Evolutionary conservation across 1,140 invertebrate genomes (phyloP).

Genomic region (Diuraphis noxia): DNA sequence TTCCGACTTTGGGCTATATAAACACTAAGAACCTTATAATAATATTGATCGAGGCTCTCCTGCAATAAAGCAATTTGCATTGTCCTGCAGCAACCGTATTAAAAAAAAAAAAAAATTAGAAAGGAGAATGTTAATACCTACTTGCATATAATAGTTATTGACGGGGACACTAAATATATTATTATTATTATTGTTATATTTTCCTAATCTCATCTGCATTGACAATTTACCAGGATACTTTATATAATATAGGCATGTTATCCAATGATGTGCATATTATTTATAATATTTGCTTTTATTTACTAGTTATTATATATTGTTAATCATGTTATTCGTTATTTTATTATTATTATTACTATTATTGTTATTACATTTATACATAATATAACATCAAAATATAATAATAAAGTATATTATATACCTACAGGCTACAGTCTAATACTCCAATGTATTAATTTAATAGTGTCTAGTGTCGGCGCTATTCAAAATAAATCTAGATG

Average conservation of each 20-base stretch:
- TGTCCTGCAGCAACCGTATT: not conserved
- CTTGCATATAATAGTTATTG: not conserved
- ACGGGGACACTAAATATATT: not conserved
- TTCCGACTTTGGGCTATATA: not conserved
- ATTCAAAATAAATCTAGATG: not conserved
- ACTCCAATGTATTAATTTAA: not conserved
- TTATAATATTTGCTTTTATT: not conserved
- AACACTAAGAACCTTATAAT: not conserved
- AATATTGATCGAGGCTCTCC: no score
- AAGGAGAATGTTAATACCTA: not conserved
- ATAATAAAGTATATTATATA: no score
- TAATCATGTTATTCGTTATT: not conserved
- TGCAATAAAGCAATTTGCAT: not conserved
- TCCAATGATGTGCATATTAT: not conserved
- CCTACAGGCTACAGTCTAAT: not conserved
- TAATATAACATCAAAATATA: no score
- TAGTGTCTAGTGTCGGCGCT: not conserved
- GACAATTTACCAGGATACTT: not conserved
- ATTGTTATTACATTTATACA: constrained; percentile 10
- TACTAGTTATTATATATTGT: not conserved
- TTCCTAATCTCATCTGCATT: not conserved
- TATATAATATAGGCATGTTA: not conserved
- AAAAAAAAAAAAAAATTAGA: not conserved
- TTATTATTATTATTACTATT: not conserved
- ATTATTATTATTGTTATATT: not conserved